Conservation (phyloP, 2,797 vertebrate genomes). For the Oreortyx pictus region DNA sequence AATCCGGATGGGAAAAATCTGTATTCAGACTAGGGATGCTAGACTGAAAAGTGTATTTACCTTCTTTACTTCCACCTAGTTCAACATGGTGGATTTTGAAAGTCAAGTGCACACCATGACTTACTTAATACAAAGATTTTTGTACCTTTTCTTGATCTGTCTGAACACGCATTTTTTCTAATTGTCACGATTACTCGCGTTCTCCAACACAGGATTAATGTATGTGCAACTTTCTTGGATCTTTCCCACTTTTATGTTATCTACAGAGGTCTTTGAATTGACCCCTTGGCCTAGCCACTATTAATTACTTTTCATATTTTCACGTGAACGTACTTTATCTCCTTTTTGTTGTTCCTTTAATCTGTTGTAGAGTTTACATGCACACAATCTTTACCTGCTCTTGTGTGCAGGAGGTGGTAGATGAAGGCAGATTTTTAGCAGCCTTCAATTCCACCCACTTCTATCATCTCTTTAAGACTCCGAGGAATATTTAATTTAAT, state of each 20-base stretch:
- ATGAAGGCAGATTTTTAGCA: background rate
- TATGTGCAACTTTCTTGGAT: background rate
- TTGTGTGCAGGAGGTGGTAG: background rate
- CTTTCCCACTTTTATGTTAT: background rate
- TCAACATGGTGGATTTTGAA: background rate
- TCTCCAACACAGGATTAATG: background rate
- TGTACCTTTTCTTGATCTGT: background rate
- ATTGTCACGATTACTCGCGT: accelerated
- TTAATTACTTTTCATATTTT: background rate
- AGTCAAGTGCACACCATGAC: background rate
- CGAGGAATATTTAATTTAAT: background rate
- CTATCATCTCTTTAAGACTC: background rate
- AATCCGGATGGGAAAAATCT: background rate
- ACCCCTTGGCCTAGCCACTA: background rate
- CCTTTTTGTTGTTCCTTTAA: background rate
- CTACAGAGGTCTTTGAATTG: background rate
- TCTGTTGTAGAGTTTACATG: background rate
- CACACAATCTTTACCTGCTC: background rate
- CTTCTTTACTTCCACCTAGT: background rate
- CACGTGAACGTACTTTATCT: conserved; percentile 5
- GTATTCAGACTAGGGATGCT: accelerated
- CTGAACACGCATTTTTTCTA: accelerated
- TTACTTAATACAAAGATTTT: background rate
- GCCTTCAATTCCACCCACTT: background rate
- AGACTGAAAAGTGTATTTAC: background rate